These are phyloP conservation scores for Callospermophilus lateralis DNA, from an alignment of 2,113 vertebrate species.

Conservation along the genomic window DNA sequence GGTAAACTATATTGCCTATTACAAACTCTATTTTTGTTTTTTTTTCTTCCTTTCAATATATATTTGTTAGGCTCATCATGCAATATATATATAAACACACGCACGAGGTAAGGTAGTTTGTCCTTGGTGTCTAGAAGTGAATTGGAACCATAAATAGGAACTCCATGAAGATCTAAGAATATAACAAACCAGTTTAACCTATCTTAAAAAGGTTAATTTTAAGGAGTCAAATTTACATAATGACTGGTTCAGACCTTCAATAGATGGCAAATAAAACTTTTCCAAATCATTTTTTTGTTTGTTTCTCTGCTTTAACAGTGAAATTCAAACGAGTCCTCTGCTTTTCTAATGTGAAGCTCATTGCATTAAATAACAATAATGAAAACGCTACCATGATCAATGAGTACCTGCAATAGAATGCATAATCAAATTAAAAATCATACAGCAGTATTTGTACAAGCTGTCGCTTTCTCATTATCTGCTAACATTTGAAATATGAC, in stretches of 20 bases:
- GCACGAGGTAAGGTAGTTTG: background rate
- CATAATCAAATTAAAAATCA: background rate
- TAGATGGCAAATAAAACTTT: conserved; percentile 57
- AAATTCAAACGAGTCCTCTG: background rate
- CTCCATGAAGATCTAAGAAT: background rate
- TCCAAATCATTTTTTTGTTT: conserved; percentile 2
- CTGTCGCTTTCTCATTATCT: conserved; percentile 62
- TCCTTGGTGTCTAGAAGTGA: background rate
- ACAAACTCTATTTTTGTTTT: background rate
- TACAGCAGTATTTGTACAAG: background rate
- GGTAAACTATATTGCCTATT: background rate
- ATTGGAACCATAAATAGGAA: background rate
- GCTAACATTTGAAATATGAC: conserved; percentile 29
- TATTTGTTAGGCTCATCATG: background rate
- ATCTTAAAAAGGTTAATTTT: conserved; percentile 73
- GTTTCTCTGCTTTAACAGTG: conserved; percentile 2
- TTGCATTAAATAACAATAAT: background rate
- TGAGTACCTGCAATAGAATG: conserved; percentile 8
- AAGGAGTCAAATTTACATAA: conserved; percentile 62
- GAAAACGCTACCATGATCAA: background rate
- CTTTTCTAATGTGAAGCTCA: background rate
- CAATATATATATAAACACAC: too few species aligned
- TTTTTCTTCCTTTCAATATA: background rate
- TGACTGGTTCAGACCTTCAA: conserved; percentile 16
- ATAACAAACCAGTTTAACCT: conserved; percentile 70